Conservation (phyloP, 2,888 invertebrate genomes). For the Pandemis cinnamomeana region DNA sequence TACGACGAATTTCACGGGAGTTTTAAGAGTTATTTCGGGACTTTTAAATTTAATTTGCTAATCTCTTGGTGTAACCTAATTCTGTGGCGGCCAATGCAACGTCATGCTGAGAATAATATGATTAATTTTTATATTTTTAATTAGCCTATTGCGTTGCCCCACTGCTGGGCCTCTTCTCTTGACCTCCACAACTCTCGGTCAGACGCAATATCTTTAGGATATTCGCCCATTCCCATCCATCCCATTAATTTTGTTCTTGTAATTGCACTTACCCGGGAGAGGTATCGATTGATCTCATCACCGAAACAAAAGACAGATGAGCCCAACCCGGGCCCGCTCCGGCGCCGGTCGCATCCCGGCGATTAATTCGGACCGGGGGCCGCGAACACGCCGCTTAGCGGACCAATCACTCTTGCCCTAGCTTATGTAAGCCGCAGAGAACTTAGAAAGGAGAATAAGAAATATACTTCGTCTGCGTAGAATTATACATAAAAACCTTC, state of each 20-base stretch:
- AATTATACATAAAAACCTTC: no score
- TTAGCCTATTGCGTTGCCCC: no score
- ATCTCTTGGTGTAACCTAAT: conserved; percentile 1
- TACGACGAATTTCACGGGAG: not conserved
- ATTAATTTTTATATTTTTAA: no score
- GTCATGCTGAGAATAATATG: not conserved
- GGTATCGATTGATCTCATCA: not conserved
- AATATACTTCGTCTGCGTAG: no score
- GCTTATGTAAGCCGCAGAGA: not conserved
- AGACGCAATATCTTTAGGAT: no score
- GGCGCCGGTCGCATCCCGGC: not conserved
- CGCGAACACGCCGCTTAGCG: conserved; percentile 6
- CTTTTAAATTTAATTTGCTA: conserved; percentile 1
- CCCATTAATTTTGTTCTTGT: no score
- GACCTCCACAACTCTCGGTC: no score
- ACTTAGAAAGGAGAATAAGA: not conserved
- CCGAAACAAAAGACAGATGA: not conserved
- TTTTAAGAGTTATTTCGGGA: not conserved
- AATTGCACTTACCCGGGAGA: not conserved
- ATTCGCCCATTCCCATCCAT: no score
- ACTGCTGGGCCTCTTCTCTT: no score
- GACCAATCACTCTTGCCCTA: not conserved
- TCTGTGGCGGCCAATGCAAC: not conserved
- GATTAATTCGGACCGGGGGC: conserved; percentile 5
- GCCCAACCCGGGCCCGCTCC: not conserved